Conservation (phyloP, 2,113 vertebrate species). For the Amazona guildingii region DNA sequence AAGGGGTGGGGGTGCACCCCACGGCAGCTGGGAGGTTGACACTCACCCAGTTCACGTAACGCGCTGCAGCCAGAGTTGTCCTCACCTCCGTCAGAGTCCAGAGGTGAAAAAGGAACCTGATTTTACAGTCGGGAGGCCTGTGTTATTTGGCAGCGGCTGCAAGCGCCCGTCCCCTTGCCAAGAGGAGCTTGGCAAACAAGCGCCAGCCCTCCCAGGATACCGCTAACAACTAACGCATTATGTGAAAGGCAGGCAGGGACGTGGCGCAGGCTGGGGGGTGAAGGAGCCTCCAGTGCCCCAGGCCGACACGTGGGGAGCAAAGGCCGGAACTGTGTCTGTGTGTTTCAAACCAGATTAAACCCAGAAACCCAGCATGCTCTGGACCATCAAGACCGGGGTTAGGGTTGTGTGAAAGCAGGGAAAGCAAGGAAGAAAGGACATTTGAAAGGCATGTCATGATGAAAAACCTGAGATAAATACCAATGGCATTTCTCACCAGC, state of each 20-base stretch:
- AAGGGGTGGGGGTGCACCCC: neutral
- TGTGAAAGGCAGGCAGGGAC: neutral
- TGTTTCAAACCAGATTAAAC: neutral
- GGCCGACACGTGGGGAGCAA: neutral
- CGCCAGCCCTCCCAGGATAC: neutral
- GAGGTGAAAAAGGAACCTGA: neutral
- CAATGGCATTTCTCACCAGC: neutral
- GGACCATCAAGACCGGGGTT: neutral
- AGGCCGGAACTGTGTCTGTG: neutral
- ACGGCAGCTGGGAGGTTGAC: neutral
- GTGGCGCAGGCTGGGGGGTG: neutral
- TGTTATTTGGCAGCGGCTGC: neutral
- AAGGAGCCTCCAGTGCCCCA: neutral
- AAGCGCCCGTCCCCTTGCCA: neutral
- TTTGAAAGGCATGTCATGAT: neutral
- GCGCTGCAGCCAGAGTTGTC: neutral
- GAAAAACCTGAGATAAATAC: neutral
- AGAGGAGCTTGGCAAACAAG: neutral
- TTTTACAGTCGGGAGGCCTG: neutral
- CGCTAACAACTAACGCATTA: neutral
- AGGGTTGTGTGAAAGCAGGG: neutral
- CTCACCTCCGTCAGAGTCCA: neutral
- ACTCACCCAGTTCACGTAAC: accelerated
- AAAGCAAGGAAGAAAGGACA: neutral
- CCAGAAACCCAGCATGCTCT: neutral